Conservation (phyloP, 1,140 invertebrate genomes). For the Zaprionus lachaisei region DNA sequence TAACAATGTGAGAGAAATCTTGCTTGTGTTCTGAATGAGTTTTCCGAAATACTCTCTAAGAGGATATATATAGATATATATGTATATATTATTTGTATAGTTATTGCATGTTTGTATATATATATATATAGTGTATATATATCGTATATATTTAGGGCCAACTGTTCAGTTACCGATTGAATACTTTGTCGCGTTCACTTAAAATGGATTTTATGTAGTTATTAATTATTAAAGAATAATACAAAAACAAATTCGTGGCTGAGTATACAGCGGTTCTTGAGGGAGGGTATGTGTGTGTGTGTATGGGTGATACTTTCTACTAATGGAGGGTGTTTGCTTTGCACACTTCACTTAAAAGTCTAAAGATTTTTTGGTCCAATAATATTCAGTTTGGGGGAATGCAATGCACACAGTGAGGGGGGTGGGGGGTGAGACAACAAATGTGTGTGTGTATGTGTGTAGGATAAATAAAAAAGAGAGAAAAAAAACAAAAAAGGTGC, state of each 20-base stretch:
- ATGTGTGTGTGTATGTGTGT: constrained; percentile 1
- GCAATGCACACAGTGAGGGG: constrained; percentile 40
- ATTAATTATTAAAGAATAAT: constrained; percentile 69
- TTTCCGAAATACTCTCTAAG: constrained; percentile 19
- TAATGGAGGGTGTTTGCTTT: constrained; percentile 51
- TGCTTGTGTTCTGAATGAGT: constrained; percentile 14
- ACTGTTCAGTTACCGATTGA: constrained; percentile 51
- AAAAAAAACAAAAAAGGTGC: constrained; percentile 45
- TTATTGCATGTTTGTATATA: constrained; percentile 27
- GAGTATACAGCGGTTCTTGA: constrained; percentile 69
- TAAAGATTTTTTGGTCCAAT: constrained; percentile 84
- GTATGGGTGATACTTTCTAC: constrained; percentile 49
- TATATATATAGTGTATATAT: constrained; percentile 16
- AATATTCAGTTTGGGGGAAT: constrained; percentile 51
- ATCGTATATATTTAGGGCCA: constrained; percentile 27
- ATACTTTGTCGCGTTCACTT: constrained; percentile 65
- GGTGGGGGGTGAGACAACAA: constrained; percentile 43
- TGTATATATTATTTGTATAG: constrained; percentile 22
- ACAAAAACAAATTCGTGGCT: constrained; percentile 73
- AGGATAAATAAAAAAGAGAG: constrained; percentile 38
- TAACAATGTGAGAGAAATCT: constrained; percentile 67
- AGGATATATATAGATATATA: constrained; percentile 23
- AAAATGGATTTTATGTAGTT: constrained; percentile 66
- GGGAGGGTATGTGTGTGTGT: constrained; percentile 13
- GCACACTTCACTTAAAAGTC: constrained; percentile 74